These are phyloP conservation scores for Calephelis nemesis DNA, from an alignment of 1,140 invertebrate species.

Conservation along the genomic window DNA sequence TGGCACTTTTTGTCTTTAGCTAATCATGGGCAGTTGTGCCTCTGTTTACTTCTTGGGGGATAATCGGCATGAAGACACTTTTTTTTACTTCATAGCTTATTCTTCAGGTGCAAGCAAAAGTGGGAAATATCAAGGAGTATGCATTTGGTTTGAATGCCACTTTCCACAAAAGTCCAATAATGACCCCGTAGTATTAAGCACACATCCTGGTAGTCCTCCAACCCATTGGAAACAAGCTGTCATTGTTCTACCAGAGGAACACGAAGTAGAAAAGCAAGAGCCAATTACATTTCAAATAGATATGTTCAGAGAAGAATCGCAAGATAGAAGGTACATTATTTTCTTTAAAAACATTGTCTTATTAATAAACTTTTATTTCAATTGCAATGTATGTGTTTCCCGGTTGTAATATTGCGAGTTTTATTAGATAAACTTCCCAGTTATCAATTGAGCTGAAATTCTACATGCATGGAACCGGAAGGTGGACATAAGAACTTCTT, in stretches of 20 bases:
- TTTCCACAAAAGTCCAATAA: slow-evolving; percentile 71
- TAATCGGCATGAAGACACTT: not conserved
- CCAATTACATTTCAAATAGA: slow-evolving; percentile 85
- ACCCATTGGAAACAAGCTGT: slow-evolving; percentile 99
- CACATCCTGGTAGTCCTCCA: slow-evolving; percentile 85
- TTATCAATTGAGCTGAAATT: too few species aligned
- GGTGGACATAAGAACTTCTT: too few species aligned
- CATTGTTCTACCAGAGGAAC: slow-evolving; percentile 84
- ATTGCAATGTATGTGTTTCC: too few species aligned
- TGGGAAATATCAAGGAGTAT: slow-evolving; percentile 87
- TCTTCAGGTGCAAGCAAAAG: slow-evolving; percentile 74
- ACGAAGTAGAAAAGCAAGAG: slow-evolving; percentile 79
- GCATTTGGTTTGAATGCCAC: slow-evolving; percentile 83
- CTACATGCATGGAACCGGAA: too few species aligned
- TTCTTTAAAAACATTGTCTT: not conserved
- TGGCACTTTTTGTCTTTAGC: too few species aligned
- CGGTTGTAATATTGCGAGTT: too few species aligned
- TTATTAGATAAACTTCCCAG: too few species aligned
- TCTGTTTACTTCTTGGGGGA: too few species aligned
- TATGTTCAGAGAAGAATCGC: slow-evolving; percentile 74
- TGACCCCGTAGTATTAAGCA: slow-evolving; percentile 82
- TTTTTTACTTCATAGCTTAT: not conserved
- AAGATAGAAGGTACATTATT: slow-evolving; percentile 49
- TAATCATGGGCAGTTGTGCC: too few species aligned
- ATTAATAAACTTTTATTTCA: not conserved